Percentiles rank a stretch among this genome's conserved stretches.
Conservation (phyloP, 2,797 vertebrate species). For the Spea hammondii region DNA sequence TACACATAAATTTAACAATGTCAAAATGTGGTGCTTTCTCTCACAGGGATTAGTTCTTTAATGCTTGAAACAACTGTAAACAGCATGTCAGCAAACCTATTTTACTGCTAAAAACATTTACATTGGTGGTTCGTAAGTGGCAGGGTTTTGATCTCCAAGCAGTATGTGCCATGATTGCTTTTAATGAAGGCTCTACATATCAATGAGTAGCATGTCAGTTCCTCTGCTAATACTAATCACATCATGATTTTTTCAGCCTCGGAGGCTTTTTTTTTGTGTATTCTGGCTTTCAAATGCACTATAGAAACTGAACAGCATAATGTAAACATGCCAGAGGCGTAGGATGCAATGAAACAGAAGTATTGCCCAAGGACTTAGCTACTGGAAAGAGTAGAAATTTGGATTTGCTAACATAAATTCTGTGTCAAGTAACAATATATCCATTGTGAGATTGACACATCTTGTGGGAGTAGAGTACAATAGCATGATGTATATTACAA, state of each 20-base stretch:
- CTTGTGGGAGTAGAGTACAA: neutral
- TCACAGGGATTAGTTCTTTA: no score
- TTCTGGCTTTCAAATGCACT: slow-evolving; percentile 2
- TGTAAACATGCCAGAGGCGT: slow-evolving; percentile 12
- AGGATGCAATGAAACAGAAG: slow-evolving; percentile 18
- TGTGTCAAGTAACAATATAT: neutral
- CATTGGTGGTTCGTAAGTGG: no score
- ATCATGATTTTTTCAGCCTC: slow-evolving; percentile 17
- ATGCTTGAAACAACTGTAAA: no score
- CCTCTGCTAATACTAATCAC: neutral
- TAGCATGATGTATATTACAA: neutral
- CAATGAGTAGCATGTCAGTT: slow-evolving; percentile 16
- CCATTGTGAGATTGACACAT: neutral
- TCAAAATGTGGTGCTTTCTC: neutral
- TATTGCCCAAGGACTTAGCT: slow-evolving; percentile 18
- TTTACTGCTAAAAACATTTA: no score
- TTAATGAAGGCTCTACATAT: slow-evolving; percentile 10
- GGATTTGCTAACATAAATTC: neutral
- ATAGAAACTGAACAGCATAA: slow-evolving; percentile 9
- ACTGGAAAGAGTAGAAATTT: slow-evolving; percentile 3
- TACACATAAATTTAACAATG: no score
- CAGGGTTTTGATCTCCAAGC: no score
- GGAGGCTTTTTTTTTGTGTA: neutral
- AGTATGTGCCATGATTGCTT: neutral
- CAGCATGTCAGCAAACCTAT: no score